Base-by-base conservation (phyloP, 2,888 invertebrate genomes). In the Tachina fera region DNA sequence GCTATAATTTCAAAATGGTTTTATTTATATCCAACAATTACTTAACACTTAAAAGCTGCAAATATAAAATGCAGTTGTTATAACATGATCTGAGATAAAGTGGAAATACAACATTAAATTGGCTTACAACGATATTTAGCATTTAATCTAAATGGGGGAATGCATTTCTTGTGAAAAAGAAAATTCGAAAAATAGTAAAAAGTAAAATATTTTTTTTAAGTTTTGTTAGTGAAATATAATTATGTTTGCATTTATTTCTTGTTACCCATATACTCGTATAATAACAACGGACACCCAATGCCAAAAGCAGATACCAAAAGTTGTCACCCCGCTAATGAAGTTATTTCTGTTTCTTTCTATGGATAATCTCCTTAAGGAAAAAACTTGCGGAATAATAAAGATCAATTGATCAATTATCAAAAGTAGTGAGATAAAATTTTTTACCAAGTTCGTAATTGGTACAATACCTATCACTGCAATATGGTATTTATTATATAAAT, bases 41-140 rank as follows among this genome's bases (percentile, higher is more conserved):
- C 72, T 67, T 77, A 60, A 77, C 39, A 77, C 13, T 60, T 60
- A n/a, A 67, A 51, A 3, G 22, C 49, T 9, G 56, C n/a, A 65
- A 22, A 16, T 41, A 65, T 39, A 78, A 76, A 70, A 51, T 58
- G 63, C 47, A n/a, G 31, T 31, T 75, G 82, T 72, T 86, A 72
- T 31, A 86, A 75, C 83, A 79, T 68, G 75, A 79, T 86, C 39
- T 71, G 9, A 70, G 68, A 70, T 82, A 75, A 82, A 70, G 67
- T 72, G 8, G 72, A 67, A 47, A 83, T 9, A 77, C 71, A 67
- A 83, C 76, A 56, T 76, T 65, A 79, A 82, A 78, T 71, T 75
- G 71, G 67, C 83, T 45, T 72, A 75, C 75, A 75, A 47, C 74
- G 58, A 82, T 83, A 78, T 79, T 79, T 79, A 86, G 79, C 85